Base-by-base conservation (phyloP, 2,888 invertebrate genomes). In the Omphaloscelis lunosa region DNA sequence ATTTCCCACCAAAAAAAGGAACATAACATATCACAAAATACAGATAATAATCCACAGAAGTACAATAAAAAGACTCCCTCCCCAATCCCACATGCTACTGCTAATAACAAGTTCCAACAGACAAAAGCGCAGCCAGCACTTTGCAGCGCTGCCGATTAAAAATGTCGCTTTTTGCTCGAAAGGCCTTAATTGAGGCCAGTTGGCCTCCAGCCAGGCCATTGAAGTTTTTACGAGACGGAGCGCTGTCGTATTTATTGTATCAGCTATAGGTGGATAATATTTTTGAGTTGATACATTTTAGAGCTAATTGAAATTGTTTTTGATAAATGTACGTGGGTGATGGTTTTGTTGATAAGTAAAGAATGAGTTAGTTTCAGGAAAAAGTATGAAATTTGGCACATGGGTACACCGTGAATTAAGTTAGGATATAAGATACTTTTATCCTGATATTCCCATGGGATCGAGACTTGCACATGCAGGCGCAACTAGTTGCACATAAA, bases 101-200 rank as follows among this genome's bases (percentile, higher is more conserved):
- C 48, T 79, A 79, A 82, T 83, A 75, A 83, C 51, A 58, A 70
- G 66, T 75, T 75, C 27, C 65, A 63, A 68, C 69, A 59, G 48
- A 69, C 61, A 86, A 77, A 67, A 77, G 76, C 59, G 59, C 63
- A 79, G 34, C 48, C 68, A 23, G n/a, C 59, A 23, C 53, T 71
- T 63, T 75, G 39, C 48, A 79, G 63, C 17, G 74, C 45, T 51
- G 27, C 62, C 77, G 80, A 78, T 88, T 88, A 82, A 82, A 80
- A 88, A 73, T 81, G 86, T 63, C 83, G 75, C 74, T 76, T 85
- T 87, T 85, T 80, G 63, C n/a, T 74, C 48, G 56, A 75, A 79
- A 71, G n/a, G 66, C 72, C 74, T 79, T 85, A 87, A 87, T 83
- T 87, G 78, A 79, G 75, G 81, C 77, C 86, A 76, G 68, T 68